phyloP scores from a whole-genome alignment of 2,113 vertebrate species.

The Tetraodon nigroviridis region DNA sequence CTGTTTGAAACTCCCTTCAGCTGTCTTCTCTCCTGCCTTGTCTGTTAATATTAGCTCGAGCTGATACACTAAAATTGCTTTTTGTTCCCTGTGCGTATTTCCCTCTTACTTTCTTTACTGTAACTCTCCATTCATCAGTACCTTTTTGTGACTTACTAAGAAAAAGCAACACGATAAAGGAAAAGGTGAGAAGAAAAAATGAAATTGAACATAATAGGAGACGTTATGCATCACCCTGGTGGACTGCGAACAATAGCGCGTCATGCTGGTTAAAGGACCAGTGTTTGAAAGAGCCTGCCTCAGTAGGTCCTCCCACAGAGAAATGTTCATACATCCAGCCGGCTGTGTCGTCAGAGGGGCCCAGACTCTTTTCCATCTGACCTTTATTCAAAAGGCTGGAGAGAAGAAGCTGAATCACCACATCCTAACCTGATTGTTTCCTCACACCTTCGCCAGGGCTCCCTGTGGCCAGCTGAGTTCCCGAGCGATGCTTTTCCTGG shows the following conservation, averaged over 20 bases:
- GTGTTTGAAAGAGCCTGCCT: constrained; percentile 51
- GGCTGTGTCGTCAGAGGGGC: constrained; percentile 38
- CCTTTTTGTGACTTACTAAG: constrained; percentile 10
- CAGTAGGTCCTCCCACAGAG: constrained; percentile 51
- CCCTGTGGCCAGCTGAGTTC: constrained; percentile 46
- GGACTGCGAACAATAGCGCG: constrained; percentile 44
- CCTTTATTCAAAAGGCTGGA: constrained; percentile 27
- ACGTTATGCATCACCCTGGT: constrained; percentile 46
- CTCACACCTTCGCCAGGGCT: constrained; percentile 35
- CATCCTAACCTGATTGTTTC: constrained; percentile 41
- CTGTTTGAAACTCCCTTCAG: neutral
- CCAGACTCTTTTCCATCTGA: constrained; percentile 29
- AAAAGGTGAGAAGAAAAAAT: constrained; percentile 8
- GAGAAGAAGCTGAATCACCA: constrained; percentile 51
- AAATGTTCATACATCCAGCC: constrained; percentile 44
- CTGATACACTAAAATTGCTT: neutral
- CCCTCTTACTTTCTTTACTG: neutral
- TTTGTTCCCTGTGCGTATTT: neutral
- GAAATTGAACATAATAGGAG: constrained; percentile 28
- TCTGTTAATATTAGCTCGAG: neutral
- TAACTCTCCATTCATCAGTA: neutral
- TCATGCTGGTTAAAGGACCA: constrained; percentile 56
- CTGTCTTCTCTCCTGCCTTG: no score
- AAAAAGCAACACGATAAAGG: neutral
- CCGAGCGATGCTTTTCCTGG: neutral